Evolutionary conservation across 2,888 invertebrate genomes (phyloP).

Genomic region (Oxyteleia sp.): DNA sequence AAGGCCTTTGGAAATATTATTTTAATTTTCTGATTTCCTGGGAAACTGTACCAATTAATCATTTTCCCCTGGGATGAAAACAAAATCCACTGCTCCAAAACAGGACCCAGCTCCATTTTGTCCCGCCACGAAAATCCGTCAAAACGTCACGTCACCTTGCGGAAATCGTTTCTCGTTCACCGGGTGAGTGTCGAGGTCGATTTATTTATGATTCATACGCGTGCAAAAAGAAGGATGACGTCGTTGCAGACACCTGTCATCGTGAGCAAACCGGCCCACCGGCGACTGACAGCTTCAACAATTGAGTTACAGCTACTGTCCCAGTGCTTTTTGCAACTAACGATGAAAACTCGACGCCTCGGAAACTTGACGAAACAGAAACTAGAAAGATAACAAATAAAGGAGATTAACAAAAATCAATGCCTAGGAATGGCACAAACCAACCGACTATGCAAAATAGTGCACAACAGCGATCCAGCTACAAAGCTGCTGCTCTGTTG

Average conservation of each 20-base stretch:
- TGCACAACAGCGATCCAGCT: too few species aligned
- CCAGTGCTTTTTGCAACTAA: conserved; percentile 34
- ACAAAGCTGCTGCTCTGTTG: background rate
- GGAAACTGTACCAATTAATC: too few species aligned
- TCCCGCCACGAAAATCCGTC: background rate
- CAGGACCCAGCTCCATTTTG: background rate
- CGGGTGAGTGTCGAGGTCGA: conserved; percentile 47
- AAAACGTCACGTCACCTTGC: background rate
- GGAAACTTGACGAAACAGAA: too few species aligned
- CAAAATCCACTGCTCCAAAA: too few species aligned
- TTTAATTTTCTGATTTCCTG: too few species aligned
- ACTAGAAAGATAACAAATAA: too few species aligned
- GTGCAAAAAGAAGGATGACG: conserved; percentile 64
- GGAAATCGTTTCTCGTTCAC: conserved; percentile 5
- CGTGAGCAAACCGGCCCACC: conserved; percentile 63
- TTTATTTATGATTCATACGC: conserved; percentile 61
- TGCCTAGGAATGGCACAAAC: too few species aligned
- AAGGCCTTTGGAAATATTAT: too few species aligned
- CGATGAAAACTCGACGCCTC: background rate
- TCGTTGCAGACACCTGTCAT: conserved; percentile 71
- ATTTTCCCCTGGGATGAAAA: too few species aligned
- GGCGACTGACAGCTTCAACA: conserved; percentile 63
- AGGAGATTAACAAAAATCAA: background rate
- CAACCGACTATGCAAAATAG: too few species aligned
- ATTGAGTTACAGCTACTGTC: conserved; percentile 21